Evolutionary conservation across 2,797 vertebrate genomes (phyloP).

Genomic region (Syncerus caffer): DNA sequence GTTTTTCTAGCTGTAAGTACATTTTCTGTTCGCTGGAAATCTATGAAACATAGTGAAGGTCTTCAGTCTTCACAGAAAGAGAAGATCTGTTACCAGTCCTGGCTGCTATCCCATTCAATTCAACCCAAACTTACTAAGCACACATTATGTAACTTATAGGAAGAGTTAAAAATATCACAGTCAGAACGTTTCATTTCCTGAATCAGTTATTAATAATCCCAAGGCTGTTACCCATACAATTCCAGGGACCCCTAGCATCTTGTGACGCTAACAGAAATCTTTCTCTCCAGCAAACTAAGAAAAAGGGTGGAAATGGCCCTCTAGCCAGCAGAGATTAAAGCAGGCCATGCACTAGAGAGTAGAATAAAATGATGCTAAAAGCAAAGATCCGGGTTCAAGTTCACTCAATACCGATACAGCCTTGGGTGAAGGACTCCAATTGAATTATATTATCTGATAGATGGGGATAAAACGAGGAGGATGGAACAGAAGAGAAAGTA

Average conservation of each 20-base stretch:
- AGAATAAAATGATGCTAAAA: not conserved
- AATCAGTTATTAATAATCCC: not conserved
- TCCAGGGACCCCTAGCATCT: not conserved
- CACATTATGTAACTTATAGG: not conserved
- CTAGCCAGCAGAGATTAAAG: not conserved
- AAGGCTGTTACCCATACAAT: not conserved
- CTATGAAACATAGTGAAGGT: not conserved
- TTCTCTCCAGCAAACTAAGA: not conserved
- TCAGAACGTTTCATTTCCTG: not conserved
- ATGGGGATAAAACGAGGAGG: rapidly evolving
- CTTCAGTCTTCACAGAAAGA: not conserved
- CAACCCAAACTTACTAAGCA: not conserved
- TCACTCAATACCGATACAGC: not conserved
- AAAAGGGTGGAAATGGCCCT: not conserved
- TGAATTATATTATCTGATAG: not conserved
- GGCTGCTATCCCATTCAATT: not conserved
- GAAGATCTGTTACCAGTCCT: not conserved
- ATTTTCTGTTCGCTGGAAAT: not conserved
- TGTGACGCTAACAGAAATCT: not conserved
- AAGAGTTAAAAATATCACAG: not conserved
- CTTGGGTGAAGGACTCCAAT: not conserved
- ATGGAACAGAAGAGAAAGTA: not conserved
- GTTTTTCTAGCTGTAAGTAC: not conserved
- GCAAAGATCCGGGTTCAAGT: not conserved
- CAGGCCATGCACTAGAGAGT: not conserved